A percentile compares a stretch with the other conserved stretches of the same genome.
phyloP scores from a whole-genome alignment of 1,140 invertebrate genomes.

The Panonychus citri region DNA sequence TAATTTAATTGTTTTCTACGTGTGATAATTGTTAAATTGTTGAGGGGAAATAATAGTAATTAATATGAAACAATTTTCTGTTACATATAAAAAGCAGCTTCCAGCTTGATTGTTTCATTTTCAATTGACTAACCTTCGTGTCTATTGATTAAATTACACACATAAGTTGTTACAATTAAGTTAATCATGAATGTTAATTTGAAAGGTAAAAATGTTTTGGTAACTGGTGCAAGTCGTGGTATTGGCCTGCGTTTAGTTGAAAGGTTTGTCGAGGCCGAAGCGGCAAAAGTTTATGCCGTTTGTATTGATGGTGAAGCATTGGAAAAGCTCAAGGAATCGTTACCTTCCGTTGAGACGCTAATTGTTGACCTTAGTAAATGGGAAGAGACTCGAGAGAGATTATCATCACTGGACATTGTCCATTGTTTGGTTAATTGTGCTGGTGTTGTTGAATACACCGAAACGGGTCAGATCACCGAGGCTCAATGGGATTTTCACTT shows the following conservation, averaged over 20 bases:
- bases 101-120: too few relatives aligned
- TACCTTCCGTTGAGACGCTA: conserved; percentile 14
- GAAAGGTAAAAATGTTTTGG: background rate
- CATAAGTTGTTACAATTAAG: too few relatives aligned
- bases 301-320: too few relatives aligned
- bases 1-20: too few relatives aligned
- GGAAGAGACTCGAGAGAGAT: conserved; percentile 24
- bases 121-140: too few relatives aligned
- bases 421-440: conserved; percentile 51
- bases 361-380: conserved; percentile 16
- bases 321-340: background rate
- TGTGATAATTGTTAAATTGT: too few relatives aligned
- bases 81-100: too few relatives aligned
- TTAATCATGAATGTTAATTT: conserved; percentile 1
- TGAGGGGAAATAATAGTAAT: too few relatives aligned
- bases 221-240: conserved; percentile 2
- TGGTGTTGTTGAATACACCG: conserved; percentile 31
- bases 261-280: conserved; percentile 1
- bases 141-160: too few relatives aligned
- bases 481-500: background rate
- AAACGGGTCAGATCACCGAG: background rate
- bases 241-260: conserved; percentile 5
- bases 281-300: background rate
- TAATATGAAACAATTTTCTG: too few relatives aligned
- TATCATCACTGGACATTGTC: conserved; percentile 40